Percentiles rank a stretch among this genome's conserved stretches.
phyloP scores from a whole-genome alignment of 2,797 vertebrate genomes.

The Morus bassanus region DNA sequence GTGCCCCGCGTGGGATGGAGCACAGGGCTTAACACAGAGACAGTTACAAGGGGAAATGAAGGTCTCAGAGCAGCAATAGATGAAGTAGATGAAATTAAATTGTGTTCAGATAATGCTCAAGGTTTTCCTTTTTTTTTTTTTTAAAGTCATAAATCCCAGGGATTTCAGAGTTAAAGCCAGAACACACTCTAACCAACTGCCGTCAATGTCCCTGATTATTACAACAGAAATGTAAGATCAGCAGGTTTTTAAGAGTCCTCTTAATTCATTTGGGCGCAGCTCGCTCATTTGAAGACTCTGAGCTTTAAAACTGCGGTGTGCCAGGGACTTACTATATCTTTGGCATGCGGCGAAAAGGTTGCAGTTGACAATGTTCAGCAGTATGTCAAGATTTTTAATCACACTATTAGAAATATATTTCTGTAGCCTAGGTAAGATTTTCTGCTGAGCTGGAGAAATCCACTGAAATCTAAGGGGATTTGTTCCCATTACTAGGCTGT shows the following conservation, averaged over 20 bases:
- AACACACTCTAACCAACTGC: background rate
- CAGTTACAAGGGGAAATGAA: conserved; percentile 29
- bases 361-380: background rate
- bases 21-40: background rate
- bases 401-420: background rate
- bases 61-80: background rate
- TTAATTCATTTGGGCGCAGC: background rate
- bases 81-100: conserved; percentile 52
- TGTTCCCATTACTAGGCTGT: background rate
- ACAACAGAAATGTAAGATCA: background rate
- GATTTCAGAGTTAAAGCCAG: conserved; percentile 41
- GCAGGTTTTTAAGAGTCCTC: background rate
- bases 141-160: conserved; percentile 46
- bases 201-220: background rate
- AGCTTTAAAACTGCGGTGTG: background rate
- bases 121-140: background rate
- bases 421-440: conserved; percentile 10
- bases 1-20: background rate
- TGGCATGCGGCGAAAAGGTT: background rate
- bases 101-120: conserved; percentile 31
- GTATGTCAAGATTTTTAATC: background rate
- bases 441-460: conserved; percentile 41
- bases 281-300: background rate
- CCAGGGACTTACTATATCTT: background rate
- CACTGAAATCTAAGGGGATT: conserved; percentile 20